Conservation (phyloP, 1,140 invertebrate species). For the Manduca sexta region DNA sequence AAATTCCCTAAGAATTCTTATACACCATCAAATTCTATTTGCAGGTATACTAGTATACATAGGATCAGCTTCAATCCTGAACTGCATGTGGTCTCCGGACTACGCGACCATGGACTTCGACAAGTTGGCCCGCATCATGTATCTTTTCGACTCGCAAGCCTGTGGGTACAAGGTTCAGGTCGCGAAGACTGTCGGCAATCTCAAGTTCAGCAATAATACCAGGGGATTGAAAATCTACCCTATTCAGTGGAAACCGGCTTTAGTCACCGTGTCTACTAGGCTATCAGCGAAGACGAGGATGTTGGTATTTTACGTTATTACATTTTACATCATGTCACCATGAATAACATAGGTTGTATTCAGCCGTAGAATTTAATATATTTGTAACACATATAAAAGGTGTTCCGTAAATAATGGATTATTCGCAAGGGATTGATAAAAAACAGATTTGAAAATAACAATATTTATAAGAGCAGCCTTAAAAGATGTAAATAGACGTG, state of each 20-base stretch:
- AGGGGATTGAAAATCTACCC: conserved; percentile 27
- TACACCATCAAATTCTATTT: not conserved
- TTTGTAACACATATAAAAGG: too few species aligned
- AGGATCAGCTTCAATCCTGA: conserved; percentile 27
- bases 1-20: too few species aligned
- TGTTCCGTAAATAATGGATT: too few species aligned
- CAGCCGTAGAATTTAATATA: too few species aligned
- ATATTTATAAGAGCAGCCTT: too few species aligned
- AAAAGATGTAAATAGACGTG: too few species aligned
- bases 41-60: conserved; percentile 40
- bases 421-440: too few species aligned
- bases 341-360: too few species aligned
- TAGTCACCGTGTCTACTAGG: conserved; percentile 34
- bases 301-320: conserved; percentile 16
- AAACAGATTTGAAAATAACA: too few species aligned
- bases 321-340: too few species aligned
- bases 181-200: conserved; percentile 21
- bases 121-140: conserved; percentile 51
- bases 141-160: conserved; percentile 45
- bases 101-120: conserved; percentile 29
- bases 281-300: conserved; percentile 40
- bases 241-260: conserved; percentile 34
- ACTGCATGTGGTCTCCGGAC: conserved; percentile 45
- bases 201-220: conserved; percentile 38
- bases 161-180: conserved; percentile 32